Evolutionary conservation across 2,797 vertebrate species (phyloP).

Genomic region (Muscicapa comitata): DNA sequence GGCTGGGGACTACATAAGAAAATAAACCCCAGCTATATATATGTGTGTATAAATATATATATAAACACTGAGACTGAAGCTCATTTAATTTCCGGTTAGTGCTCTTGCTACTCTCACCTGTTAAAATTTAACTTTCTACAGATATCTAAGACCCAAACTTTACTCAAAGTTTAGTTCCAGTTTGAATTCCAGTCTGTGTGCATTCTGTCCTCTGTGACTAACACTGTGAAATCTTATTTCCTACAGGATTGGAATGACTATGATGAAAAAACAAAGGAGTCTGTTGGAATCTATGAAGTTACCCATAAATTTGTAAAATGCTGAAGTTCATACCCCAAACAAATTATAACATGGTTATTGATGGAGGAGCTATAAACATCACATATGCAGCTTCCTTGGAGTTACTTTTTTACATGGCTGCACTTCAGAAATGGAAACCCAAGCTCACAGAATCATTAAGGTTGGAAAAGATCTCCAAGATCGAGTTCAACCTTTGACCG

Average conservation of each 20-base stretch:
- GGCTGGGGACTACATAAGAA: neutral
- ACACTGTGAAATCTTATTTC: slow-evolving; percentile 29
- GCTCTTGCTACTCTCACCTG: neutral
- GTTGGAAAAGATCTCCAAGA: neutral
- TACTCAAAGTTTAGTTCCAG: neutral
- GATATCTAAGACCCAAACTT: neutral
- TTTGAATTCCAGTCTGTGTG: neutral
- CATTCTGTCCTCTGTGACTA: neutral
- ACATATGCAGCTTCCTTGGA: neutral
- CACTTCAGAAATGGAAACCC: neutral
- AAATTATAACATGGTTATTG: neutral
- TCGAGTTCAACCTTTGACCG: neutral
- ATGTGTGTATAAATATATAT: neutral
- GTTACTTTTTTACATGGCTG: neutral
- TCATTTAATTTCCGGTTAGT: neutral
- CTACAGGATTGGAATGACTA: slow-evolving; percentile 97
- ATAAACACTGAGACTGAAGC: neutral
- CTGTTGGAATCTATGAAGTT: slow-evolving; percentile 96
- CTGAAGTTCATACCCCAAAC: slow-evolving; percentile 48
- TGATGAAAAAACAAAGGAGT: slow-evolving; percentile 90
- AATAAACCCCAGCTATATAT: neutral
- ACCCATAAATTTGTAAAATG: slow-evolving; percentile 93
- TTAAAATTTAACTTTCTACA: neutral
- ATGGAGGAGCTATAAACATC: neutral
- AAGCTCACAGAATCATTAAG: neutral